Base-by-base conservation (phyloP, 2,888 invertebrate species). In the Epistrophella euchroma region DNA sequence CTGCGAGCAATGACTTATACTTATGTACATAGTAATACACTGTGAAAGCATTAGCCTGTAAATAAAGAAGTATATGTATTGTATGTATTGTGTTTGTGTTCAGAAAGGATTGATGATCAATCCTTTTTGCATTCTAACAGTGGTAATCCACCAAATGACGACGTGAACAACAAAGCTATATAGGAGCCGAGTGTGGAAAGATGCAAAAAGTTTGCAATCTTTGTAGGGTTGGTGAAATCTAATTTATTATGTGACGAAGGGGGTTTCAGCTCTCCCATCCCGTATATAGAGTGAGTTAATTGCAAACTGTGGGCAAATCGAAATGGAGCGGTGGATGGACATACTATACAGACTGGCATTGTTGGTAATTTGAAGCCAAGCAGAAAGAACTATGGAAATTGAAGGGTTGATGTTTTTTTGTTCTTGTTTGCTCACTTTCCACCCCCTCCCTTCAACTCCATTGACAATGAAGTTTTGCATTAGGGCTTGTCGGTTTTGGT, bases 241-340 rank as follows among this genome's bases (percentile, higher is more conserved):
- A 87, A 87, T 87, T 79, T 87, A 87, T 83, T 83, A 87, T 87
- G 83, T 87, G 86, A 71, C 71, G 82, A 86, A 82, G 82, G 82
- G 82, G 74, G 77, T 78, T 81, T 74, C 70, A 50, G 62, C 32
- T 7, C 13, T 50, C 37, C 22, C 45, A 13, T 56, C 72, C 73
- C 72, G 43, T 77, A 80, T 73, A 45, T 11, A n/a, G 68, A 73
- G 81, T 40, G 77, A 77, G 85, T 86, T 81, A 77, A 86, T 86
- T 86, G 60, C 55, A 56, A 86, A 73, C 72, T 66, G 37, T 81
- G 70, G 37, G 72, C 19, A 32, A 50, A 40, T 66, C 35, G 66
- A 32, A 58, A n/a, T 80, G 66, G 75, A 50, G n/a, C n/a, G 76
- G 74, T 74, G 68, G 45, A 72, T 58, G 74, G 55, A 76, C 72